Conservation (phyloP, 2,888 invertebrate species). For the Metellina segmentata region DNA sequence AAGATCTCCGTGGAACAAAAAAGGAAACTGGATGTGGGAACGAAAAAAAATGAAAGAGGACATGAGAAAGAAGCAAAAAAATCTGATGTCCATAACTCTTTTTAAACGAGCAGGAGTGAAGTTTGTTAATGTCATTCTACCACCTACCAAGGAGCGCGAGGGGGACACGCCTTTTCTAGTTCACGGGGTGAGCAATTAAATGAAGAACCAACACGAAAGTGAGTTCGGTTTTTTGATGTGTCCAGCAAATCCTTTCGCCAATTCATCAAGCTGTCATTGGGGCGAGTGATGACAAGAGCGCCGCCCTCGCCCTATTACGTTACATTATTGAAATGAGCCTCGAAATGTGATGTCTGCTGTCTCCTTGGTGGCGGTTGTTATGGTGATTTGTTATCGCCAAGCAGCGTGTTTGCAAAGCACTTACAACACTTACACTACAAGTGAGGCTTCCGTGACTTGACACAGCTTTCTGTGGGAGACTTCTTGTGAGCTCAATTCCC, state of each 20-base stretch:
- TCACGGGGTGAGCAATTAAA: conserved; percentile 25
- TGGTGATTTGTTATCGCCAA: conserved; percentile 19
- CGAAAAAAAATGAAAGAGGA: neutral
- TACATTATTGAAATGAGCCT: conserved; percentile 38
- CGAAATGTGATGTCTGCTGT: neutral
- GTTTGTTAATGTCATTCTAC: conserved; percentile 28
- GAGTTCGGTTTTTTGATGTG: conserved; percentile 36
- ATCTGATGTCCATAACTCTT: conserved; percentile 18
- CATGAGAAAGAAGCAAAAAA: conserved; percentile 6
- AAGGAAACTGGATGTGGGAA: neutral
- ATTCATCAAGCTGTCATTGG: conserved; percentile 49
- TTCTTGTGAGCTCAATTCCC: no score
- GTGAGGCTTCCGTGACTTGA: no score
- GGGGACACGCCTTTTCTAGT: conserved; percentile 44
- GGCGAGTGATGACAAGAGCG: conserved; percentile 19
- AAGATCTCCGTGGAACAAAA: neutral
- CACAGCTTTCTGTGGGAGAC: no score
- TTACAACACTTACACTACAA: no score
- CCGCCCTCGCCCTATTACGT: conserved; percentile 34
- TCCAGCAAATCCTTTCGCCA: conserved; percentile 31
- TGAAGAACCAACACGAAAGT: conserved; percentile 31
- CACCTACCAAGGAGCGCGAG: conserved; percentile 26
- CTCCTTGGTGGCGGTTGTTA: conserved; percentile 7
- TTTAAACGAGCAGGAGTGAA: conserved; percentile 16
- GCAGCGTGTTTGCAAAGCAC: neutral